Evolutionary conservation across 2,888 invertebrate genomes (phyloP), one percentile per base, ranked within the genome.

Genomic region (Athrips mouffetella): DNA sequence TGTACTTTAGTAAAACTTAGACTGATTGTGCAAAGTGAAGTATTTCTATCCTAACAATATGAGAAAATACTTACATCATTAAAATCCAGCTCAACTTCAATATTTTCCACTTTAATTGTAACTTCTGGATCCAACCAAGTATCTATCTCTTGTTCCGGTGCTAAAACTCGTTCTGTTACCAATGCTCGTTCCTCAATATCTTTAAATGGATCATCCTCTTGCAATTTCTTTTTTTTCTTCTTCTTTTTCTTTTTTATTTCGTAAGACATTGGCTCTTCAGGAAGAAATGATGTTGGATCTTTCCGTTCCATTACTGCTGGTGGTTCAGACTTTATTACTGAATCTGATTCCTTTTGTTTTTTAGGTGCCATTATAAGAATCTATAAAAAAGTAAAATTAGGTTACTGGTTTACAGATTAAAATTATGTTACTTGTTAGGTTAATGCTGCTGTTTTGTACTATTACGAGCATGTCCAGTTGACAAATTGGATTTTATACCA

Each of bases 241-340:
- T 79, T 86, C 56, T 80, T 87, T 57, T 85, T 86, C 53, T 84
- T 85, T 57, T 86, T 87, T 3, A 86, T 71, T 59, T 85, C 80
- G 54, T 88, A 88, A 0, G 72, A 58, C 87, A 87, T 87, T 1
- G 79, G 74, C 52, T 88, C 87, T 20, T 85, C 77, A 0, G 87
- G 87, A 25, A 88, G 62, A 52, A 80, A 82, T 8, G 70, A 67
- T 13, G 84, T 86, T 4, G 87, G 87, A 52, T 87, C 87, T 57
- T 75, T 73, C 5, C 87, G 65, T 11, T 61, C 57, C 1, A 54
- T 59, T 47, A 50, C 49, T 4, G 53, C 58, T 13, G 21, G n/a
- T 11, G 58, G 41, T 50, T 67, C 56, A 15, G 51, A 30, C 45
- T 59, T 61, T 11, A 65, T 46, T 7, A 62, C 57, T 50, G 54